Conservation (phyloP, 1,140 invertebrate species). For the Temnothorax curvispinosus region DNA sequence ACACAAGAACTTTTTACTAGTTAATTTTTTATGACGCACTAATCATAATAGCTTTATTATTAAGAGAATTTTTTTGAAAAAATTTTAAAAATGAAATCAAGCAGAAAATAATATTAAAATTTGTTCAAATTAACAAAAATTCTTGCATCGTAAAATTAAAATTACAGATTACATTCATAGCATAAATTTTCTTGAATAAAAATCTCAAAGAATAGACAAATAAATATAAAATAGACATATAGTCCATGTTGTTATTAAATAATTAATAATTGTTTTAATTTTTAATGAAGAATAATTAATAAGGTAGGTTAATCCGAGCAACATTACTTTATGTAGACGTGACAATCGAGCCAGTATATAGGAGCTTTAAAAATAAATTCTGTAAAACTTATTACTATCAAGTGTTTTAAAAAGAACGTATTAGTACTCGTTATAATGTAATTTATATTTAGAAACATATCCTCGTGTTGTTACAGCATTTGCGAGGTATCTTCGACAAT, state of each 20-base stretch:
- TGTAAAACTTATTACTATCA: neutral
- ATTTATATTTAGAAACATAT: slow-evolving; percentile 16
- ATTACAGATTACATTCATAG: neutral
- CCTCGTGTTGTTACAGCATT: neutral
- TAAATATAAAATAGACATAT: neutral
- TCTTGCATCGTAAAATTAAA: neutral
- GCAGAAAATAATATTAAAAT: neutral
- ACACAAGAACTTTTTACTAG: too few relatives aligned
- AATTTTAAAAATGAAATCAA: neutral
- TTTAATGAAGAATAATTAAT: neutral
- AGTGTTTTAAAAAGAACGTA: neutral
- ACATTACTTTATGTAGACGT: too few relatives aligned
- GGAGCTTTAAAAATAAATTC: neutral
- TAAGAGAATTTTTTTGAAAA: too few relatives aligned
- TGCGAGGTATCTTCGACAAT: neutral
- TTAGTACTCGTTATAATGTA: neutral
- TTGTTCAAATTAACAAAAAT: neutral
- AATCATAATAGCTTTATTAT: too few relatives aligned
- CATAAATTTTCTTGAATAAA: neutral
- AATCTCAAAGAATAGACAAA: neutral
- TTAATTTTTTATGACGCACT: too few relatives aligned
- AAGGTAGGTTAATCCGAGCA: too few relatives aligned
- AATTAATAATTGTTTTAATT: neutral
- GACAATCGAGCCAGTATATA: too few relatives aligned
- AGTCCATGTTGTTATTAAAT: neutral